A percentile compares a stretch with the other conserved stretches of the same genome.
These are phyloP conservation scores for Synanthedon formicaeformis DNA, from an alignment of 2,888 invertebrate genomes.

Conservation along the genomic window DNA sequence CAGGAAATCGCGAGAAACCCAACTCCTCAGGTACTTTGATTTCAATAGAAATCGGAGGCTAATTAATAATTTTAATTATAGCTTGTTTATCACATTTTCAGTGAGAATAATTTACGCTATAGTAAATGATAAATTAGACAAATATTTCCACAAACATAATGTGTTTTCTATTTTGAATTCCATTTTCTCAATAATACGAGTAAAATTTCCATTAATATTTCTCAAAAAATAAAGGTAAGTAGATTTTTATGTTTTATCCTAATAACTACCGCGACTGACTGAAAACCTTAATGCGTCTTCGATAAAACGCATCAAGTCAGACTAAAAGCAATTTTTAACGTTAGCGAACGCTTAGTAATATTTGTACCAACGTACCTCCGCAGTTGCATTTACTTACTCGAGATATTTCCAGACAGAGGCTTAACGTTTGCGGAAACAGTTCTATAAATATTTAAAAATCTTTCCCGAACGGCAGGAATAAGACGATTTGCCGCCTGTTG, in stretches of 20 bases:
- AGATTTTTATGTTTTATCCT: not conserved
- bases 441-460: conserved; percentile 36
- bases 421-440: conserved; percentile 26
- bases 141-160: too few species aligned
- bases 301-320: conserved; percentile 3
- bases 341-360: conserved; percentile 7
- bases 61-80: too few species aligned
- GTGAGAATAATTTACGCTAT: too few species aligned
- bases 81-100: too few species aligned
- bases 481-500: conserved; percentile 21
- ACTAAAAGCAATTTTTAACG: conserved; percentile 6
- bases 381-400: conserved; percentile 9
- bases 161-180: too few species aligned
- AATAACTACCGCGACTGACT: not conserved
- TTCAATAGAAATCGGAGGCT: too few species aligned
- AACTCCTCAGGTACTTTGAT: too few species aligned
- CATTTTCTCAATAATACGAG: too few species aligned
- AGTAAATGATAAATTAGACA: too few species aligned
- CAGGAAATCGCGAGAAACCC: too few species aligned
- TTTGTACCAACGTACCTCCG: conserved; percentile 6
- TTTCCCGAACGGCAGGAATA: conserved; percentile 16
- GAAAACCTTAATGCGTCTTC: not conserved
- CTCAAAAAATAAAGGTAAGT: too few species aligned
- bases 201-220: too few species aligned
- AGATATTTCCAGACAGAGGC: conserved; percentile 23